phyloP scores from a whole-genome alignment of 2,888 invertebrate species.

The Nebria salina region DNA sequence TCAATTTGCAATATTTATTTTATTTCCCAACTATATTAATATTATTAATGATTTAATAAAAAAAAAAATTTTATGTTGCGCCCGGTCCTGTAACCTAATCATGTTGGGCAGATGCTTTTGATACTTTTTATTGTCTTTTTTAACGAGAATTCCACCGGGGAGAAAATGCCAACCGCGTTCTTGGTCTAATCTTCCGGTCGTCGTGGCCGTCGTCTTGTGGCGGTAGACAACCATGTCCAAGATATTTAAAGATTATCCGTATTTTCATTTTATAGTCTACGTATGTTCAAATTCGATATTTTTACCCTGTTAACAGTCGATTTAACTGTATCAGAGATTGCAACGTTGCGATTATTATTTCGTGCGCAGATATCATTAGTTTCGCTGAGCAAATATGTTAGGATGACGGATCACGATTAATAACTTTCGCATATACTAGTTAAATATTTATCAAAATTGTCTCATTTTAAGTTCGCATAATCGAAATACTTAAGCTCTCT shows the following conservation, averaged over 20 bases:
- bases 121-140: conserved; percentile 38
- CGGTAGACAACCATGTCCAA: conserved; percentile 8
- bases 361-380: not conserved
- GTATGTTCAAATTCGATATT: not conserved
- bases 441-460: no score
- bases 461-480: no score
- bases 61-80: no score
- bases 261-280: not conserved
- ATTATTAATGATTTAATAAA: no score
- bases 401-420: not conserved
- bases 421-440: no score
- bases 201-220: not conserved
- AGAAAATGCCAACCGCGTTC: not conserved
- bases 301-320: not conserved
- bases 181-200: conserved; percentile 17
- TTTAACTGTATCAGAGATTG: not conserved
- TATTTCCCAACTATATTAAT: no score
- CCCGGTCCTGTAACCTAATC: conserved; percentile 29
- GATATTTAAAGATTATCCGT: conserved; percentile 13
- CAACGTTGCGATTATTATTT: not conserved
- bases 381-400: not conserved
- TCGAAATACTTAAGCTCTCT: no score
- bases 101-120: conserved; percentile 25
- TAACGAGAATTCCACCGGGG: conserved; percentile 33
- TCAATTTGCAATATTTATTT: no score